Percentiles rank a stretch among this genome's conserved stretches.
phyloP scores from a whole-genome alignment of 2,797 vertebrate species.

The Pangasius macronema region DNA sequence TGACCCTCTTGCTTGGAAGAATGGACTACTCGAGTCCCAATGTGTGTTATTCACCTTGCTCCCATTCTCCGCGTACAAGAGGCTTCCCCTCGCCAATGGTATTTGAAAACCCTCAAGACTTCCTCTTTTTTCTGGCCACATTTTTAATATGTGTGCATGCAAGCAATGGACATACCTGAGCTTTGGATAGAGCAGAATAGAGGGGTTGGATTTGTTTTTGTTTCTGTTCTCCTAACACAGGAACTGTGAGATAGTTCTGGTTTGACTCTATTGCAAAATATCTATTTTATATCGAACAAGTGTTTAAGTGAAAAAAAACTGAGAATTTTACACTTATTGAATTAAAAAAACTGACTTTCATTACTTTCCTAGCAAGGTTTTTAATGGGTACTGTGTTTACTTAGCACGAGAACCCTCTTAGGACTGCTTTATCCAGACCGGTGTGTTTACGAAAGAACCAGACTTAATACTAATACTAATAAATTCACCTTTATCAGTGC shows the following conservation, averaged over 20 bases:
- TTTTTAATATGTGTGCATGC: conserved; percentile 64
- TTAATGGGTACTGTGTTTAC: neutral
- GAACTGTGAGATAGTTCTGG: conserved; percentile 39
- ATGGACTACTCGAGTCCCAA: conserved; percentile 68
- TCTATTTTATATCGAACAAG: neutral
- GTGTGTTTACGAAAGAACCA: neutral
- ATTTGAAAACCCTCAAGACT: conserved; percentile 73
- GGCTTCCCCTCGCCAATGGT: conserved; percentile 62
- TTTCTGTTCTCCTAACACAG: conserved; percentile 66
- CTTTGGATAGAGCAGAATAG: conserved; percentile 58
- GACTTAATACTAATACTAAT: neutral
- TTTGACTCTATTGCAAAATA: neutral
- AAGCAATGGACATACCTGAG: conserved; percentile 55
- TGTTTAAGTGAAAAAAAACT: neutral
- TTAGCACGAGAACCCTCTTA: neutral
- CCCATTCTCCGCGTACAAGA: conserved; percentile 72
- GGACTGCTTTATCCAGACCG: too few relatives aligned
- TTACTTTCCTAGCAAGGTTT: neutral
- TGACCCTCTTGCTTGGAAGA: conserved; percentile 69
- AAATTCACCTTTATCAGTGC: neutral
- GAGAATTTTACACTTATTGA: neutral
- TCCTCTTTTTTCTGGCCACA: conserved; percentile 72
- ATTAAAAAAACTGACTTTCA: neutral
- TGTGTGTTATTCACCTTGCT: conserved; percentile 71
- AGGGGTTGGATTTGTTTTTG: conserved; percentile 63